Evolutionary conservation across 1,140 invertebrate genomes (phyloP).

Genomic region (Drosophila jambulina): DNA sequence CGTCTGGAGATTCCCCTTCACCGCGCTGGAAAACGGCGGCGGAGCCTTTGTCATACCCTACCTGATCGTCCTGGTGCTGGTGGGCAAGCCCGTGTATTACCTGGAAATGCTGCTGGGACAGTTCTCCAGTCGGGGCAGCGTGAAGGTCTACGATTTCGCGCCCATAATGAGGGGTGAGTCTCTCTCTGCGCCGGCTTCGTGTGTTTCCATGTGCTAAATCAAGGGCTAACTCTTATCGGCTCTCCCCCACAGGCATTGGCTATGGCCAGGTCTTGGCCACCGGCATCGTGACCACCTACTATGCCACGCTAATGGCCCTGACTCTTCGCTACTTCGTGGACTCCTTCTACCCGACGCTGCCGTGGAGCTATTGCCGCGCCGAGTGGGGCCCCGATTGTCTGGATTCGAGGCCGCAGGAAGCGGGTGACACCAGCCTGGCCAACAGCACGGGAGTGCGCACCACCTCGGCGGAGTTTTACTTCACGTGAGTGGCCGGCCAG

Average conservation of each 20-base stretch:
- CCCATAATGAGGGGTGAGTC: conserved; percentile 88
- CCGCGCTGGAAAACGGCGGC: conserved; percentile 93
- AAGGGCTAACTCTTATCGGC: conserved; percentile 13
- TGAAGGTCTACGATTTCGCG: conserved; percentile 87
- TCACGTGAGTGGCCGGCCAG: conserved; percentile 85
- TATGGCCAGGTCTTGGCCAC: conserved; percentile 91
- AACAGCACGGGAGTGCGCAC: conserved; percentile 51
- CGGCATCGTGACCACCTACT: conserved; percentile 90
- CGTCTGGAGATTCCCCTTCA: conserved; percentile 90
- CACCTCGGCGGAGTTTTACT: conserved; percentile 88
- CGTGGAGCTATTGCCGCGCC: conserved; percentile 88
- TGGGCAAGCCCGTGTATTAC: conserved; percentile 96
- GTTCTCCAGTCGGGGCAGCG: conserved; percentile 90
- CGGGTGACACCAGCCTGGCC: conserved; percentile 14
- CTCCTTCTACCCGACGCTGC: conserved; percentile 87
- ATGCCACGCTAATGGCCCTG: conserved; percentile 91
- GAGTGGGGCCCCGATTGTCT: conserved; percentile 86
- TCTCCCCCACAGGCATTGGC: conserved; percentile 88
- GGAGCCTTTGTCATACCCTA: conserved; percentile 92
- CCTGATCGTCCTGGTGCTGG: conserved; percentile 92
- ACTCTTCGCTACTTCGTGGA: conserved; percentile 90
- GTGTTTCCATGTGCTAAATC: conserved; percentile 4
- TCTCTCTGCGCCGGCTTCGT: no score
- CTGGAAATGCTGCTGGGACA: conserved; percentile 94
- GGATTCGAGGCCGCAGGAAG: conserved; percentile 53